Evolutionary conservation across 2,888 invertebrate species (phyloP), one percentile per base, ranked within the genome.

Genomic region (Drosophila barbarae): DNA sequence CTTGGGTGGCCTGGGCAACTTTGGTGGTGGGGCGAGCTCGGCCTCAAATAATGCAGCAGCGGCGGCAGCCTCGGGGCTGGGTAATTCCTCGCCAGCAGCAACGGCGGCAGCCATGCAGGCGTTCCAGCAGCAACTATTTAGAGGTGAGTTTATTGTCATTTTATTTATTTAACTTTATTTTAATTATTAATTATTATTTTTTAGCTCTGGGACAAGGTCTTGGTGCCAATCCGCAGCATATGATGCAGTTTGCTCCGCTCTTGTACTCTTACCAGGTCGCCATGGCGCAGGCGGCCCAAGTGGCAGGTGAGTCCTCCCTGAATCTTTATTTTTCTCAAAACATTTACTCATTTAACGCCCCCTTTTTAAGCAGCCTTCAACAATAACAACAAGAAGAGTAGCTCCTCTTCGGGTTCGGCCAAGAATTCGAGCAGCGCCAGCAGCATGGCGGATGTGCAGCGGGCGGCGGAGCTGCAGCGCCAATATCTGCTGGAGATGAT

Each of bases 401-500:
- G 77, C 71, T 83, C 88, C 5, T 76, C 86, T 15, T 84, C 86
- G 47, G 77, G 85, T 21, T 76, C 87, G 23, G 83, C 88, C 46
- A 89, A 88, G 60, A 89, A 86, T 67, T 67, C 75, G 2, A 79
- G 49, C 52, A 88, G 87, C 74, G 76, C 87, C 15, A 84, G 83
- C 50, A 89, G 86, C 77, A 90, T 94, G 86, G 94, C 93, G 1
- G 96, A 96, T 79, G 91, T 96, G 88, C 96, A 96, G 89, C 92
- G 96, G 76, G 95, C 96, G 66, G 95, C 95, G 5, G 96, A 96
- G 88, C 91, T 96, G 72, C 98, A 98, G 91, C 92, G 98, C 59
- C 98, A 98, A 91, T 98, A 98, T 91, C 92, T 98, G 86, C 92
- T 98, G 71, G 98, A 98, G 90, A 97, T 98, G 97, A 96, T 98